Base-by-base conservation (phyloP, 2,888 invertebrate genomes). In the Serrognathus titanus region DNA sequence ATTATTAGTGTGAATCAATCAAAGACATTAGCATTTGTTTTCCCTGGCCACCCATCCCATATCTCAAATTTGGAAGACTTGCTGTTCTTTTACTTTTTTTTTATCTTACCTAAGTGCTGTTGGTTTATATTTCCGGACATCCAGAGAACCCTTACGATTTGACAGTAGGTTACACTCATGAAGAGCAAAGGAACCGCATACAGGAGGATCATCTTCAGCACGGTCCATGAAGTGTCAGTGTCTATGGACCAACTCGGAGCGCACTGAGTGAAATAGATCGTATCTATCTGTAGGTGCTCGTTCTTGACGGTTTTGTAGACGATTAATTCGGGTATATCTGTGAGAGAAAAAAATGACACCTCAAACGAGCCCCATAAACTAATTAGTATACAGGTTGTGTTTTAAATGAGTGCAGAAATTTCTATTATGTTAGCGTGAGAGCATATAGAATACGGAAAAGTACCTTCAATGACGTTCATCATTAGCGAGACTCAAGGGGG, bases 71-170 rank as follows among this genome's bases (percentile, higher is more conserved):
- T 20, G n/a, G 11, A 43, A 43, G 12, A 12, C 11, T 43, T 43
- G 43, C 43, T 9, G 12, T 43, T 43, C 9, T 3, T 12, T 24
- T 45, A 4, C n/a, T 45, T 6, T 12, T 13, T 7, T 40, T 12
- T 40, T 1, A n/a, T 16, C 49, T 49, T 63, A 76, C 75, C 73
- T 57, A 73, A 65, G 4, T 71, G 69, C 56, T 89, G 88, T 2
- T 90, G 90, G 0, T 89, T 90, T 55, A 89, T 89, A 70, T 86
- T 87, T 70, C 88, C 87, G 0, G 89, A 89, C 60, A 84, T 83
- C 92, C 93, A 92, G 11, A 94, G 80, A 2, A 93, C 92, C 39
- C 85, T 78, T 51, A 90, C 88, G 56, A 94, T 94, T 77, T 92
- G 90, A 70, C 85, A 86, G 77, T 94, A 94, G 1, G 93, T 88